phyloP scores from a whole-genome alignment of 2,888 invertebrate species.

The Sphaeridia pumilis region DNA sequence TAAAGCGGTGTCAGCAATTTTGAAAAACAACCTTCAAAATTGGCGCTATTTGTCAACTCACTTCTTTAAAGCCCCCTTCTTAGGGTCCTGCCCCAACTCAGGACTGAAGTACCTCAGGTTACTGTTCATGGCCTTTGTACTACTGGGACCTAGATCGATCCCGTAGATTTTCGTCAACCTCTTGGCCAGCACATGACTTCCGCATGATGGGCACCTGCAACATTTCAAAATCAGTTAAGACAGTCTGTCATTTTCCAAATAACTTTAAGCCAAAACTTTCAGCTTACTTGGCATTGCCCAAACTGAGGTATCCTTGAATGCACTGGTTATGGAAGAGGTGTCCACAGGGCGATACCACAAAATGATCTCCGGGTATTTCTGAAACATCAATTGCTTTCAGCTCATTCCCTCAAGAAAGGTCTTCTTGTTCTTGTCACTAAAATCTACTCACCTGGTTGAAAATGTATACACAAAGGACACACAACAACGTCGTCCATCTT shows the following conservation, averaged over 20 bases:
- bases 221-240: too few relatives aligned
- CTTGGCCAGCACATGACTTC: conserved; percentile 19
- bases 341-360: conserved; percentile 30
- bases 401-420: neutral
- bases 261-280: conserved; percentile 1
- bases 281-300: conserved; percentile 5
- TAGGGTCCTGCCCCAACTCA: too few relatives aligned
- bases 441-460: conserved; percentile 28
- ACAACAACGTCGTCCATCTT: conserved; percentile 16
- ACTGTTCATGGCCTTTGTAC: too few relatives aligned
- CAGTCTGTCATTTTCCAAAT: neutral
- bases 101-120: too few relatives aligned
- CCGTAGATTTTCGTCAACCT: conserved; percentile 30
- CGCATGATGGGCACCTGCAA: conserved; percentile 30
- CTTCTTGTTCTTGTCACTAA: neutral
- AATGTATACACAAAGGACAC: conserved; percentile 31
- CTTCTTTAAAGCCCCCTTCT: too few relatives aligned
- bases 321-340: conserved; percentile 27
- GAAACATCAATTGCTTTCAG: conserved; percentile 1
- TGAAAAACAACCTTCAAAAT: neutral
- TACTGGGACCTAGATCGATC: conserved; percentile 22
- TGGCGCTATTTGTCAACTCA: neutral
- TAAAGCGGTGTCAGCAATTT: neutral
- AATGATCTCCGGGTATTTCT: conserved; percentile 33
- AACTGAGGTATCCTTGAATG: conserved; percentile 11